A percentile compares a stretch with the other conserved stretches of the same genome.
These are phyloP conservation scores for Malurus splendens DNA, from an alignment of 2,797 vertebrate species.

Conservation along the genomic window DNA sequence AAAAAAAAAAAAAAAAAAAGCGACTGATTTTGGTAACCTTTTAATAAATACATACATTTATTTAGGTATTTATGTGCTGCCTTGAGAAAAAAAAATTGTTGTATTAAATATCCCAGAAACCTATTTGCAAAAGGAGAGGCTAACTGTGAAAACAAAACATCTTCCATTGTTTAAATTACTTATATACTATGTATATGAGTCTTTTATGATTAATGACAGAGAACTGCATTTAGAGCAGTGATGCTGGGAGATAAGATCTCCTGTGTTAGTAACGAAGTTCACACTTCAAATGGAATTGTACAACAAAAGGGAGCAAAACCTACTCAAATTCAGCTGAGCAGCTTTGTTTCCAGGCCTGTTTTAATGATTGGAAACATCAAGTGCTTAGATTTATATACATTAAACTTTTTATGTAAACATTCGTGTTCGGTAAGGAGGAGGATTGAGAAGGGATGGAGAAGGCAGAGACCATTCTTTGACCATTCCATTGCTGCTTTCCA, in stretches of 20 bases:
- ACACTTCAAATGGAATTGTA: background rate
- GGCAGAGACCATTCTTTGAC: background rate
- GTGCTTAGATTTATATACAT: background rate
- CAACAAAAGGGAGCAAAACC: background rate
- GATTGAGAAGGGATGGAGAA: background rate
- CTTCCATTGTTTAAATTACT: background rate
- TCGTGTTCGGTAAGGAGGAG: background rate
- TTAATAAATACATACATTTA: background rate
- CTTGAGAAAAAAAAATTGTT: background rate
- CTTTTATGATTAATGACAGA: background rate
- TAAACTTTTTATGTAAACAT: accelerated
- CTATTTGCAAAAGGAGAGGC: background rate
- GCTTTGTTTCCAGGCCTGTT: background rate
- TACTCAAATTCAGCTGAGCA: background rate
- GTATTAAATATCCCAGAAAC: background rate
- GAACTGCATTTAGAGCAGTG: background rate
- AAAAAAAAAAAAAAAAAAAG: too few relatives aligned
- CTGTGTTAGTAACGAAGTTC: background rate
- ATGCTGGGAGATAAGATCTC: background rate
- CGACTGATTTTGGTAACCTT: background rate
- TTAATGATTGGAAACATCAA: background rate
- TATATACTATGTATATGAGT: background rate
- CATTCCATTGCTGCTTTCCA: background rate
- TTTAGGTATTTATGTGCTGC: background rate
- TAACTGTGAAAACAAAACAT: background rate